Evolutionary conservation across 1,140 invertebrate species (phyloP), one percentile per base, ranked within the genome.

Genomic region (Drosophila erecta): DNA sequence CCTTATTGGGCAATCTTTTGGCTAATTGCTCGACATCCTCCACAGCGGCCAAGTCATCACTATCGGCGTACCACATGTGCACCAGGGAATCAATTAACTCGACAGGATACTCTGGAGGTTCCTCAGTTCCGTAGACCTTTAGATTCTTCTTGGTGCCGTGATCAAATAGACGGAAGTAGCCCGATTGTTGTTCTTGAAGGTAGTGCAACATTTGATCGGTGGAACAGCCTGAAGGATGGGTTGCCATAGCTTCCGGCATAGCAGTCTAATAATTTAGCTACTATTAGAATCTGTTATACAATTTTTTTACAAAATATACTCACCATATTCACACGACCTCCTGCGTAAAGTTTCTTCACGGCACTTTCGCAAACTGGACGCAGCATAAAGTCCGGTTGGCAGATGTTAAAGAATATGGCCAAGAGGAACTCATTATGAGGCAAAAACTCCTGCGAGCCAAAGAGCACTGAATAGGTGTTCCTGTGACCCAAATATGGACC

Each of bases 11-110:
- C 47, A 91, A 6, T 0, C 61, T 44, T 0, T 24, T 6, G 0
- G 89, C 90, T 17, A 96, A 87, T 69, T 87, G 91, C 43, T 93
- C 76, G 0, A 96, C 94, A 90, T 96, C 95, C 92, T 94, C 90
- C 35, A 94, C 93, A 92, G 86, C 92, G 1, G 94, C 93, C 51
- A 95, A 60, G 2, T 76, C 81, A 81, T 96, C 95, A 60, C 93
- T 94, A n/a, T 93, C 74, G 3, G 93, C 93, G 79, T 94, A 95
- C 87, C 95, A 94, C 8, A 96, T 66, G 43, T 94, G 93, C 2
- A 94, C 90, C 10, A 95, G 94, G 3, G 94, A 93, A 7, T 92
- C 94, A 12, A 96, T 94, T 41, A 93, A 93, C 7, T 92, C 91
- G 20, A 95, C 73, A 40, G 94, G 92, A 79, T 95, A 95, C 11